These are phyloP conservation scores for Gallinago stenura DNA, from an alignment of 2,797 vertebrate species.

Conservation along the genomic window DNA sequence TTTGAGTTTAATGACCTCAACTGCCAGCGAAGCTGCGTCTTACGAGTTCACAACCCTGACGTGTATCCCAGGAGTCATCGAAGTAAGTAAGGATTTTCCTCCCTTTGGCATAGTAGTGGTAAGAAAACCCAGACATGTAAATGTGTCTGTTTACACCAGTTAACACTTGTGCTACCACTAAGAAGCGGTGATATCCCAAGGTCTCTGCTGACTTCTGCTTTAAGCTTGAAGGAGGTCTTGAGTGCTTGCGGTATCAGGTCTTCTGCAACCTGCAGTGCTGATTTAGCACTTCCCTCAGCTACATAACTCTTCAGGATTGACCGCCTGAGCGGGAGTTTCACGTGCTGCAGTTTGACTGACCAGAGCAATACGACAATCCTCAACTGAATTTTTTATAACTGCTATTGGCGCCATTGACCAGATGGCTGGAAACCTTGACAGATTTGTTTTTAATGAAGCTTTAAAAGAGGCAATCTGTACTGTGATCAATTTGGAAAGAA, in stretches of 20 bases:
- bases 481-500: constrained; percentile 27
- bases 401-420: constrained; percentile 9
- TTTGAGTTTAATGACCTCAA: constrained; percentile 96
- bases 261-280: not conserved
- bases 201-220: not conserved
- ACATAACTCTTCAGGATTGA: not conserved
- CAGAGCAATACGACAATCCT: not conserved
- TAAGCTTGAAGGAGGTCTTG: not conserved
- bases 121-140: not conserved
- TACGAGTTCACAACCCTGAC: constrained; percentile 99
- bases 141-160: not conserved
- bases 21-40: constrained; percentile 94
- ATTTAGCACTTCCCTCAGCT: not conserved
- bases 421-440: constrained; percentile 56
- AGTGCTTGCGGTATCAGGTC: not conserved
- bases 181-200: not conserved
- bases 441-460: constrained; percentile 67
- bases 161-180: fast-evolving
- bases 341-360: not conserved
- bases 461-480: constrained; percentile 50
- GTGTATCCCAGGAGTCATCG: constrained; percentile 97
- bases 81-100: constrained; percentile 79
- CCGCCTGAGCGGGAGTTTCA: not conserved
- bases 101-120: fast-evolving
- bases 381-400: not conserved